Evolutionary conservation across 2,113 vertebrate genomes (phyloP).

Genomic region (Myanophis thanlyinensis): DNA sequence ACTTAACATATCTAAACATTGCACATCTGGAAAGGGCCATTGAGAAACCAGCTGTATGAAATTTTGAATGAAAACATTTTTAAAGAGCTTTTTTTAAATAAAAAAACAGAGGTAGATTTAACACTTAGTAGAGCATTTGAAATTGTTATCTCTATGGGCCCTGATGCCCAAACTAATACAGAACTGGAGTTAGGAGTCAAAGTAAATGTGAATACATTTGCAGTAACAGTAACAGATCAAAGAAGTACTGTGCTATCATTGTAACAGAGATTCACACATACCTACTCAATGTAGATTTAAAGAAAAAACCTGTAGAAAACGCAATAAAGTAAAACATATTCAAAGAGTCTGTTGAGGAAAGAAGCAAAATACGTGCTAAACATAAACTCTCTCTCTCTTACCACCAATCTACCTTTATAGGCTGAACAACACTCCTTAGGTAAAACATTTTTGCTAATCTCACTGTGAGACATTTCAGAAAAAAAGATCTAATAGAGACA

Average conservation of each 20-base stretch:
- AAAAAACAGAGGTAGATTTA: neutral
- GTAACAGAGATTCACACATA: neutral
- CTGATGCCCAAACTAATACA: neutral
- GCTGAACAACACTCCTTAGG: neutral
- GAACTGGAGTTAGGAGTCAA: neutral
- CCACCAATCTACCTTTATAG: neutral
- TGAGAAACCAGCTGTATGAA: neutral
- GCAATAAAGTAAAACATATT: neutral
- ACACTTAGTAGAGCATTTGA: neutral
- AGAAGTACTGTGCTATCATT: neutral
- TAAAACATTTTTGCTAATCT: neutral
- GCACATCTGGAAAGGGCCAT: neutral
- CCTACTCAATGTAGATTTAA: neutral
- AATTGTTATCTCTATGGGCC: neutral
- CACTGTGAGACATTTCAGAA: neutral
- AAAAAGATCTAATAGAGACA: neutral
- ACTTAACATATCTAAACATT: neutral
- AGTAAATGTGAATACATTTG: neutral
- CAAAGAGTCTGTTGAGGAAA: neutral
- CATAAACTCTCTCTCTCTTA: neutral
- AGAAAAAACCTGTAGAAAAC: neutral
- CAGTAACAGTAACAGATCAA: neutral
- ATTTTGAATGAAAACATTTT: neutral
- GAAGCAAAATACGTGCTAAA: neutral
- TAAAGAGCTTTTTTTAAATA: neutral